phyloP scores from a whole-genome alignment of 2,113 vertebrate species.

The Bubo blakistoni region DNA sequence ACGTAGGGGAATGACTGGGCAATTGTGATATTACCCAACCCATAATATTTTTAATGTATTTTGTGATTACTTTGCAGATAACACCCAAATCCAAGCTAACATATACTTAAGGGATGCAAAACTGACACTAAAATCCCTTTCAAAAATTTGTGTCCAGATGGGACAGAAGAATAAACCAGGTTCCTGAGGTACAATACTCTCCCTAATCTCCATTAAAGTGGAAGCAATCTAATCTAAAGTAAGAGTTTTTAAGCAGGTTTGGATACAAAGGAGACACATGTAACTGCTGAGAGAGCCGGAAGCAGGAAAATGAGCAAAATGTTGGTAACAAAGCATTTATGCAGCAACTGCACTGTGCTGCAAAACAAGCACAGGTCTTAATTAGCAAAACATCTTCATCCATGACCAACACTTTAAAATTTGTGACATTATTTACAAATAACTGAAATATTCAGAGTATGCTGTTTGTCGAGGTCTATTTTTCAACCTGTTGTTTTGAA shows the following conservation, averaged over 20 bases:
- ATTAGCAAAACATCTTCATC: neutral
- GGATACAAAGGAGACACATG: neutral
- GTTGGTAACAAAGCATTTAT: neutral
- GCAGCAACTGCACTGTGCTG: neutral
- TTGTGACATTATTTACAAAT: neutral
- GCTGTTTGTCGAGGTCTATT: neutral
- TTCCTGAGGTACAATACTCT: neutral
- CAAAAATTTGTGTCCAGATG: conserved; percentile 3
- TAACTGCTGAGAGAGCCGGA: neutral
- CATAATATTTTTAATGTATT: neutral
- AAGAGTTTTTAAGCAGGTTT: neutral
- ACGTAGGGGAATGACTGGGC: neutral
- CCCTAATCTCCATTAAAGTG: neutral
- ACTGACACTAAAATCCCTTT: neutral
- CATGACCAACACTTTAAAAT: neutral
- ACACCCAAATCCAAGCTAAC: neutral
- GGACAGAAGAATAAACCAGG: neutral
- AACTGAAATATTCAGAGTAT: neutral
- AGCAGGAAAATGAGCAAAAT: neutral
- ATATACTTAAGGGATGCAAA: neutral
- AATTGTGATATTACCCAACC: neutral
- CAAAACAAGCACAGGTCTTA: neutral
- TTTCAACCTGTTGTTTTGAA: neutral
- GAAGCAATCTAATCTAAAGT: neutral
- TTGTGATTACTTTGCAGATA: neutral